A percentile compares a stretch with the other conserved stretches of the same genome.
These are phyloP conservation scores for Nomia melanderi DNA, from an alignment of 1,140 invertebrate species.

Conservation along the genomic window DNA sequence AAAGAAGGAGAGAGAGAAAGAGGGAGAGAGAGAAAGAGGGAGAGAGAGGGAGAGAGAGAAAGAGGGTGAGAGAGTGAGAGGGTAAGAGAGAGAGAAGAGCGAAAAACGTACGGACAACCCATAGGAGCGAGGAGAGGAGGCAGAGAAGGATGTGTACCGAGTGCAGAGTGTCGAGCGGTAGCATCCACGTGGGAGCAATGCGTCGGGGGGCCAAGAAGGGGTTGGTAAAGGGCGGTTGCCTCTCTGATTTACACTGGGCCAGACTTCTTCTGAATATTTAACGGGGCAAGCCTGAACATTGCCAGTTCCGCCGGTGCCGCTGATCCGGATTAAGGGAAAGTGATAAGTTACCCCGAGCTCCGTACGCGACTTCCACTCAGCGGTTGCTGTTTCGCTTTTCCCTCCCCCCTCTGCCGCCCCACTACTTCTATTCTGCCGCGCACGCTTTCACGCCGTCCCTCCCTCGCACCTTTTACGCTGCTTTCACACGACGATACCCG, in stretches of 20 bases:
- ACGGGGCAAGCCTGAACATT: conserved; percentile 65
- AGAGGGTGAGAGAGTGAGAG: background rate
- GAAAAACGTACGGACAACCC: too few species aligned
- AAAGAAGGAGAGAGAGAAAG: too few species aligned
- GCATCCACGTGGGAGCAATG: conserved; percentile 60
- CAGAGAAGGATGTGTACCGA: conserved; percentile 14
- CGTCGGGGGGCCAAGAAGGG: conserved; percentile 46
- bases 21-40: too few species aligned
- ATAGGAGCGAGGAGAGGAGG: too few species aligned
- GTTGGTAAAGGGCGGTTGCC: conserved; percentile 50
- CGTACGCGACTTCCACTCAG: conserved; percentile 62
- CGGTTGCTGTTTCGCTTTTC: conserved; percentile 52
- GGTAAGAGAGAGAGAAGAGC: too few species aligned
- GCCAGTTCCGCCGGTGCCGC: conserved; percentile 58
- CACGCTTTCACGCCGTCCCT: background rate
- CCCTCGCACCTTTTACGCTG: background rate
- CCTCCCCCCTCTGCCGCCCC: background rate
- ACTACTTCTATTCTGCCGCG: background rate
- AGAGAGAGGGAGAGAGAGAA: background rate
- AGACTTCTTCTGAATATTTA: conserved; percentile 73
- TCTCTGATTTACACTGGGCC: conserved; percentile 67
- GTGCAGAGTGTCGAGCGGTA: conserved; percentile 39
- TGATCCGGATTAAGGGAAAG: conserved; percentile 74
- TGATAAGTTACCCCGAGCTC: conserved; percentile 68
- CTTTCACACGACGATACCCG: too few species aligned